Base-by-base conservation (phyloP, 2,888 invertebrate genomes). In the Drosophila peninsularis region DNA sequence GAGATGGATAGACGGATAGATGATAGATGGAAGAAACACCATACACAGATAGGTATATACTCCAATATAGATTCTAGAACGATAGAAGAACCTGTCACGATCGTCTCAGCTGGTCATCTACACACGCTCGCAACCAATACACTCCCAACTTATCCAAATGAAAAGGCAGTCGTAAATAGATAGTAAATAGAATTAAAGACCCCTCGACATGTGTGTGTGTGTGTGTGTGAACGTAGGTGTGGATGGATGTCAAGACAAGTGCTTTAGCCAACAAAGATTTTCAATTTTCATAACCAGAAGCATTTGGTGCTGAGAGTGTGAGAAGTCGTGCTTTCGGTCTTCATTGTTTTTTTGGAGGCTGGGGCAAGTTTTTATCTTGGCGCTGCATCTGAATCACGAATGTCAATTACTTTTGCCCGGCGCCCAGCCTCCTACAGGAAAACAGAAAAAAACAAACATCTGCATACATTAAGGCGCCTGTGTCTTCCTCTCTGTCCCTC, bases 241-340 rank as follows among this genome's bases (percentile, higher is more conserved):
- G 47, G 11, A 1, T 19, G 32, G 19, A 27, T 44, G 42, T 32
- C 21, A 42, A 55, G 50, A 57, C 47, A 55, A 68, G 54, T 36
- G 42, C 58, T 45, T 58, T 56, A 49, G 62, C 30, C 53, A 47
- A 55, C 61, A 86, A 69, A 72, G 72, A 80, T 76, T 86, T 88
- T 88, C 89, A 88, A 88, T 88, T 86, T 84, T 78, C 87, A 86
- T 85, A 88, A 77, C 62, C 62, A 44, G 49, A 3, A 21, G 19
- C 44, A 19, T 10, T n/a, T n/a, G 13, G 6, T 19, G 13, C 5
- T 36, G 24, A 9, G 14, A 14, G 13, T 14, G 30, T 10, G 19
- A 17, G 36, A 32, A 1, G 10, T n/a, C n/a, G 39, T 63, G 54
- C 55, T 73, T 78, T 71, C 83, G 74, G 76, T 86, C 86, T 78